Evolutionary conservation across 2,113 vertebrate genomes (phyloP).

Genomic region (Coturnix japonica): DNA sequence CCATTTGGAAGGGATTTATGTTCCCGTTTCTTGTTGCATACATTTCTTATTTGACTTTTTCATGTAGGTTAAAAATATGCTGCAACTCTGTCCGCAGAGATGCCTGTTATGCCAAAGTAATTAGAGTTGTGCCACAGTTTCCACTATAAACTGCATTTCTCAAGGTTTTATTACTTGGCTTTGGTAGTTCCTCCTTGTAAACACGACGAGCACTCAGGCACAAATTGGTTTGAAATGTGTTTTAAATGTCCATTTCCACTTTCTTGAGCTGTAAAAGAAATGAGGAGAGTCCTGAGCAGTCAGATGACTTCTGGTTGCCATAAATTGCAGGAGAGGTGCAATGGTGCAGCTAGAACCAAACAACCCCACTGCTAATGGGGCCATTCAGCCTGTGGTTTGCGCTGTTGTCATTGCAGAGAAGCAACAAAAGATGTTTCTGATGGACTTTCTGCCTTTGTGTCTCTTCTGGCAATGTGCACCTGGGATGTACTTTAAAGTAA

Average conservation of each 20-base stretch:
- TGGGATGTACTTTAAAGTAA: neutral
- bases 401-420: neutral
- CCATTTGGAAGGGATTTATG: constrained; percentile 30
- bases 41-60: constrained; percentile 44
- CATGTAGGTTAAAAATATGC: constrained; percentile 33
- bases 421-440: neutral
- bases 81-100: constrained; percentile 1
- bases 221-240: neutral
- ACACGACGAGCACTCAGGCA: constrained; percentile 4
- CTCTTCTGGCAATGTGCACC: neutral
- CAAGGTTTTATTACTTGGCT: constrained; percentile 17
- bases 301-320: neutral
- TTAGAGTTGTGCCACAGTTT: constrained; percentile 54
- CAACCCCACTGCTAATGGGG: neutral
- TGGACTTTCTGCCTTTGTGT: neutral
- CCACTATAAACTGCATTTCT: constrained; percentile 41
- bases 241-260: constrained; percentile 22
- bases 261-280: neutral
- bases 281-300: constrained; percentile 6
- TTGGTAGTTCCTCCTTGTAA: constrained; percentile 43
- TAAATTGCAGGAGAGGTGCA: constrained; percentile 34
- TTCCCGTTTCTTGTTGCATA: constrained; percentile 50
- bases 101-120: constrained; percentile 8
- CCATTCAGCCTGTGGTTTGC: constrained; percentile 3
- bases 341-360: constrained; percentile 32